Percentiles rank a stretch among this genome's conserved stretches.
Conservation (phyloP, 2,797 vertebrate genomes). For the Tokudaia tokunoshimensis region DNA sequence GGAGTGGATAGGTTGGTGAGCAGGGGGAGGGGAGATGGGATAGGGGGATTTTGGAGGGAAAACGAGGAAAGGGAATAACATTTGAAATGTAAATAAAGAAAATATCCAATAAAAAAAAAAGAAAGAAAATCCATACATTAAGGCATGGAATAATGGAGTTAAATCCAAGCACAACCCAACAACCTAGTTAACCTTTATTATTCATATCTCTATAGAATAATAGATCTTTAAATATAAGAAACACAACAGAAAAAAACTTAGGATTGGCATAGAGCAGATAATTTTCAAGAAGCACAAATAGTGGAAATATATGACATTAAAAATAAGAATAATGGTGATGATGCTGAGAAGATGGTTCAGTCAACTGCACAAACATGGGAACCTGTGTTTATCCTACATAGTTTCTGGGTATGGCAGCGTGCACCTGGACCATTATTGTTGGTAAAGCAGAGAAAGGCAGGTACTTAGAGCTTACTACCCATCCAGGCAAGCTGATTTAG, state of each 20-base stretch:
- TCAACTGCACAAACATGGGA: neutral
- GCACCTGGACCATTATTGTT: neutral
- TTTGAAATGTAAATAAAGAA: too few species aligned
- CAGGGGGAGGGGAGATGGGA: too few species aligned
- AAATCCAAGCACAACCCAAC: neutral
- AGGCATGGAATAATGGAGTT: neutral
- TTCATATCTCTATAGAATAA: neutral
- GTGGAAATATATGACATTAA: neutral
- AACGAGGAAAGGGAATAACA: too few species aligned
- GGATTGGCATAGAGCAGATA: too few species aligned
- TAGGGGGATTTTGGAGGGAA: too few species aligned
- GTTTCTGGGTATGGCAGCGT: neutral
- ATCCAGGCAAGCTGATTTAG: neutral
- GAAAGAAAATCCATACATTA: neutral
- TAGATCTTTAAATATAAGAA: neutral
- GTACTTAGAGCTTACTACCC: neutral
- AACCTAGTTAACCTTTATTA: neutral
- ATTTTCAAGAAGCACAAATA: neutral
- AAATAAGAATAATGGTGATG: neutral
- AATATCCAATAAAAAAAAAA: too few species aligned
- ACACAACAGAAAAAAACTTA: accelerated
- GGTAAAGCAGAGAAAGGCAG: neutral
- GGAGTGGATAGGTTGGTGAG: too few species aligned
- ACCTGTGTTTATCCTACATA: neutral
- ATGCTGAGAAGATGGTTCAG: too few species aligned